phyloP scores from a whole-genome alignment of 2,888 invertebrate genomes.

The Dryobota labecula region DNA sequence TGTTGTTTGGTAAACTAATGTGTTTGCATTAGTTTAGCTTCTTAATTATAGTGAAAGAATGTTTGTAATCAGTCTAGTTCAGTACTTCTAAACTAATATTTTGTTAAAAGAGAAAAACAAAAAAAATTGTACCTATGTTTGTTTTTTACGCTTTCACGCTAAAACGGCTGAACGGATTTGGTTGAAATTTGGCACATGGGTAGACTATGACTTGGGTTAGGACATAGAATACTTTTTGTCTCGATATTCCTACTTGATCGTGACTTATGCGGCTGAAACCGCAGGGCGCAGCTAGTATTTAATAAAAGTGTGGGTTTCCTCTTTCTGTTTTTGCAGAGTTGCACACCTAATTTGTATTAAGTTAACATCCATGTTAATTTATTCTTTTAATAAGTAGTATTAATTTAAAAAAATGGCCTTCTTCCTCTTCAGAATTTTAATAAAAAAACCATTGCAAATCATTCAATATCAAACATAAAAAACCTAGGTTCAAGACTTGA shows the following conservation, averaged over 20 bases:
- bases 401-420: neutral
- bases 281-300: too few relatives aligned
- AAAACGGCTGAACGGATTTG: too few relatives aligned
- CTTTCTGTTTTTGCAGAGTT: slow-evolving; percentile 8
- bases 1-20: slow-evolving; percentile 36
- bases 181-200: too few relatives aligned
- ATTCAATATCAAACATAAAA: neutral
- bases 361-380: neutral
- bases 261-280: too few relatives aligned
- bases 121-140: too few relatives aligned
- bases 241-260: too few relatives aligned
- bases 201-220: too few relatives aligned
- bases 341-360: neutral
- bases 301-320: slow-evolving; percentile 5
- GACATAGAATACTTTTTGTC: too few relatives aligned
- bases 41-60: slow-evolving; percentile 29
- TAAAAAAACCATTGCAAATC: neutral
- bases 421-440: neutral
- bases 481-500: neutral
- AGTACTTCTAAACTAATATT: too few relatives aligned
- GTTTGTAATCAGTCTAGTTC: slow-evolving; percentile 3
- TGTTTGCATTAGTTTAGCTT: slow-evolving; percentile 24
- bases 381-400: neutral
- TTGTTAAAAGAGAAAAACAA: too few relatives aligned
- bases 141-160: too few relatives aligned